Evolutionary conservation across 2,113 vertebrate genomes (phyloP), one percentile per base, ranked within the genome.

Genomic region (Corydoras maculifer): DNA sequence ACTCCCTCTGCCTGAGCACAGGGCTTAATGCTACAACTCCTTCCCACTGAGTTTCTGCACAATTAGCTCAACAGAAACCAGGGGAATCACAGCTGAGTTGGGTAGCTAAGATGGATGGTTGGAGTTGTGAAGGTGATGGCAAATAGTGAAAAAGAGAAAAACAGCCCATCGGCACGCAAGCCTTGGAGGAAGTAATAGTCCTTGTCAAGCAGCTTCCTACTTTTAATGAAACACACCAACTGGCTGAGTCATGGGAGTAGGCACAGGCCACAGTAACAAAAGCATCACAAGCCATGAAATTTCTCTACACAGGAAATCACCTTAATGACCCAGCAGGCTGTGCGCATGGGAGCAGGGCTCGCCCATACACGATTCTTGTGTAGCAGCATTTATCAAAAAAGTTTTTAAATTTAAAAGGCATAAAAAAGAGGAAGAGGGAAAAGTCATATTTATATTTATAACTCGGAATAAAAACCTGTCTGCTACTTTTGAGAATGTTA

Each of bases 101-200:
- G 73, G 78, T 81, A 84, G 78, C 78, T 72, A 75, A 84, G 85
- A 87, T 84, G 79, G 81, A 84, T 87, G 77, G 75, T 68, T 75
- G 54, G 51, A 81, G 73, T 78, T 74, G 78, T 75, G 72, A 83
- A 82, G 84, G 80, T 84, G 81, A 82, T 77, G 78, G 85, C 62
- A 72, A 82, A 76, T 77, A 75, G 71, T 69, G 30, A 8, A 68
- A 74, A 76, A 25, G 1, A 77, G 61, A 77, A 78, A 77, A 74
- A 76, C 73, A 79, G 75, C 76, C 62, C 66, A 80, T 65, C 67
- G 70, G 75, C 79, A 71, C 70, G 62, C 71, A 62, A 68, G 71
- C 78, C 68, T 75, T 43, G 69, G 13, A 65, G 73, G 63, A 83
- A 84, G 72, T 83, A 84, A 85, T 82, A 80, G 77, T 74, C 73